Percentiles rank a stretch among this genome's conserved stretches.
Conservation (phyloP, 1,140 invertebrate genomes). For the Lepidurus couesii region DNA sequence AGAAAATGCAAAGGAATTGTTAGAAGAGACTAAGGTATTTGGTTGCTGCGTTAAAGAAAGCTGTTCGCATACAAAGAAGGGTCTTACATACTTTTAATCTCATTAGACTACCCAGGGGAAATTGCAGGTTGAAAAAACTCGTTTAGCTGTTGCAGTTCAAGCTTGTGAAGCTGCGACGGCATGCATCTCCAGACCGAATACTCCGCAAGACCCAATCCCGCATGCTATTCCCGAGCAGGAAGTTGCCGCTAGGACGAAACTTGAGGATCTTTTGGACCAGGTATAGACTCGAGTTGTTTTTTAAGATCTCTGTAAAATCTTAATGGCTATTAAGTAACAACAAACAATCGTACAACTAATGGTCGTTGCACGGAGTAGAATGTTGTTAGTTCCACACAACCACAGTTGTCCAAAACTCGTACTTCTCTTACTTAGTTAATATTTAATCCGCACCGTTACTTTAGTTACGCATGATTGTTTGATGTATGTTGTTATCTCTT, state of each 20-base stretch:
- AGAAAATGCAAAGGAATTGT: slow-evolving; percentile 61
- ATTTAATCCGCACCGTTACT: background rate
- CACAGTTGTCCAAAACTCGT: background rate
- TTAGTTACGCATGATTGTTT: background rate
- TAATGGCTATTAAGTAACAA: background rate
- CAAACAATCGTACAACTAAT: background rate
- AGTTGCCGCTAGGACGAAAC: slow-evolving; percentile 68
- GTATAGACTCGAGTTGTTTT: slow-evolving; percentile 49
- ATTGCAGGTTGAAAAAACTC: slow-evolving; percentile 75
- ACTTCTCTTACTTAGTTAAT: background rate
- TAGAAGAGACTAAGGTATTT: slow-evolving; percentile 65
- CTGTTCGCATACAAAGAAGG: background rate
- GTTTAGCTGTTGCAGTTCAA: slow-evolving; percentile 77
- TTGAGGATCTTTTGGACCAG: slow-evolving; percentile 88
- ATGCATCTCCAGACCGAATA: slow-evolving; percentile 81
- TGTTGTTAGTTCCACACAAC: background rate
- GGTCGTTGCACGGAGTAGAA: background rate
- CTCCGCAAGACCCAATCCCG: slow-evolving; percentile 71
- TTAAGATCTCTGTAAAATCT: background rate
- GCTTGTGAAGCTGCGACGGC: slow-evolving; percentile 87
- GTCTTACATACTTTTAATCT: slow-evolving; percentile 27
- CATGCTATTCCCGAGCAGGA: slow-evolving; percentile 76
- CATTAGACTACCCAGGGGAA: slow-evolving; percentile 68
- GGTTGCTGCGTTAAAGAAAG: slow-evolving; percentile 33
- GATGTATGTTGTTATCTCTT: slow-evolving; percentile 2